These are phyloP conservation scores for Chloroclystis v-ata DNA, from an alignment of 2,888 invertebrate species.

Conservation along the genomic window DNA sequence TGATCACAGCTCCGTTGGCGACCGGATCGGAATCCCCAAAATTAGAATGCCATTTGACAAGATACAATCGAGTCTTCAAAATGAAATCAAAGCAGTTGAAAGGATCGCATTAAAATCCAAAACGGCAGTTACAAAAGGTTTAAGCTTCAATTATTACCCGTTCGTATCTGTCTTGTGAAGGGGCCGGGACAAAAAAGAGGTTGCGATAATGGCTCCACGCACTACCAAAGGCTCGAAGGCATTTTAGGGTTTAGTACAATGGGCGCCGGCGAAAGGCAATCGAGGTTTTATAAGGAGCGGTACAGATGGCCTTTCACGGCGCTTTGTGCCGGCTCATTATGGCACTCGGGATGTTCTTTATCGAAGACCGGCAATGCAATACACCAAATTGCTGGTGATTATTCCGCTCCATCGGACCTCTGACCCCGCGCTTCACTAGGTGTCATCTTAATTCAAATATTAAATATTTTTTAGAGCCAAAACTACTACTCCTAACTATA, in stretches of 20 bases:
- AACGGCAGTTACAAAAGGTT: constrained; percentile 53
- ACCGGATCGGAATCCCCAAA: constrained; percentile 22
- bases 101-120: constrained; percentile 55
- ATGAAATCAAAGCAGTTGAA: constrained; percentile 48
- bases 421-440: no score
- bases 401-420: constrained; percentile 21
- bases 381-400: constrained; percentile 31
- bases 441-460: no score
- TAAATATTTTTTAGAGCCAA: no score
- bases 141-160: constrained; percentile 69
- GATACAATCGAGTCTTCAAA: constrained; percentile 50
- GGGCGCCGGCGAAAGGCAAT: constrained; percentile 54
- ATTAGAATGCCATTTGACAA: constrained; percentile 33
- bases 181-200: constrained; percentile 55
- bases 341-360: constrained; percentile 50
- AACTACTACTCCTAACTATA: no score
- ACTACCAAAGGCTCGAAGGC: constrained; percentile 43
- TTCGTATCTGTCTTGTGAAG: constrained; percentile 67
- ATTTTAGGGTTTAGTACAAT: constrained; percentile 62
- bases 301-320: constrained; percentile 49
- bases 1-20: constrained; percentile 9
- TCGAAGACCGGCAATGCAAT: constrained; percentile 35
- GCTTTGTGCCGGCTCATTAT: constrained; percentile 57
- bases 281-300: constrained; percentile 60
- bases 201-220: constrained; percentile 53